Conservation (phyloP, 2,888 invertebrate species). For the Cheilosia vulpina region DNA sequence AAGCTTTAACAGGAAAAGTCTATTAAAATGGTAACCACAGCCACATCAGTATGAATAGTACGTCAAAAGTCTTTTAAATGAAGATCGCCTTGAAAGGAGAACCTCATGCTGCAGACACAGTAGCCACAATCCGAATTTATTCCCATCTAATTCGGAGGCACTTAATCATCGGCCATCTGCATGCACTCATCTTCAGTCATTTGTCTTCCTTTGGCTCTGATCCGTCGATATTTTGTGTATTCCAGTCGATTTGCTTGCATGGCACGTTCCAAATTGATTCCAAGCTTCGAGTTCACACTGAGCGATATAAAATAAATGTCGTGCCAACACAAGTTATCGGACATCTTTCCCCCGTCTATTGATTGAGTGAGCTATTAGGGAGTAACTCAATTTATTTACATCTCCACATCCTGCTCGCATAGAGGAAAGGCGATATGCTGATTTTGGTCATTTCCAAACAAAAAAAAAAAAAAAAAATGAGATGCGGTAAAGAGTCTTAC, state of each 20-base stretch:
- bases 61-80: no score
- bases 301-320: conserved; percentile 24
- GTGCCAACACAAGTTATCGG: conserved; percentile 19
- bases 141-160: conserved; percentile 34
- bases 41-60: no score
- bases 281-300: conserved; percentile 21
- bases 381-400: conserved; percentile 60
- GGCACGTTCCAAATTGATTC: conserved; percentile 62
- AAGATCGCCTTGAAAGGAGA: background rate
- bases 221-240: conserved; percentile 32
- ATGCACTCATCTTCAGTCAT: conserved; percentile 43
- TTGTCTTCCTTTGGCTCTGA: conserved; percentile 47
- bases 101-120: conserved; percentile 6
- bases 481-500: background rate
- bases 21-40: background rate
- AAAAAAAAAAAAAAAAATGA: background rate
- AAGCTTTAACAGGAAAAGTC: background rate
- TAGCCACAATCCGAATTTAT: conserved; percentile 27
- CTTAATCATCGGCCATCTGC: conserved; percentile 29
- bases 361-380: conserved; percentile 56
- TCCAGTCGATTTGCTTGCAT: conserved; percentile 47
- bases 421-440: conserved; percentile 3
- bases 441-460: conserved; percentile 6
- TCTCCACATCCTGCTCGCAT: background rate
- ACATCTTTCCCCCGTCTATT: conserved; percentile 12